These are phyloP conservation scores for Garra rufa DNA, from an alignment of 2,113 vertebrate species.

Conservation along the genomic window DNA sequence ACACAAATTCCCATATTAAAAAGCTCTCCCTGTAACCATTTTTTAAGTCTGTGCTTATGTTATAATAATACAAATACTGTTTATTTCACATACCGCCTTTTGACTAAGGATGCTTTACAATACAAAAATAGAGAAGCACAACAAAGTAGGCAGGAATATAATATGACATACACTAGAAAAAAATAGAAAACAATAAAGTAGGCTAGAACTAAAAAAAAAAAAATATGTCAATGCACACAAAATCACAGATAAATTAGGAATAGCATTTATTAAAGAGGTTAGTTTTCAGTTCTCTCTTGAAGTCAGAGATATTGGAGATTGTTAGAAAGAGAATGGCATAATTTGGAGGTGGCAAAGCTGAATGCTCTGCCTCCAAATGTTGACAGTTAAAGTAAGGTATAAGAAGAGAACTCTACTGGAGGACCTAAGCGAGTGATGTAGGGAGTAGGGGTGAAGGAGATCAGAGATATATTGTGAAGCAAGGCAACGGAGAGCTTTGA, in stretches of 20 bases:
- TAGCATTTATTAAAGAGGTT: background rate
- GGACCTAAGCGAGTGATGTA: background rate
- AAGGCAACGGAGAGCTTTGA: too few species aligned
- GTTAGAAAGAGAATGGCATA: background rate
- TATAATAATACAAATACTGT: background rate
- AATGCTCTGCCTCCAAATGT: background rate
- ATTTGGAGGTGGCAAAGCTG: background rate
- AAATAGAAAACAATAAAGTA: background rate
- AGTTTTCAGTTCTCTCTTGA: background rate
- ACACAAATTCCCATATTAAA: background rate
- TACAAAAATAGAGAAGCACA: background rate
- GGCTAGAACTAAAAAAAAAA: too few species aligned
- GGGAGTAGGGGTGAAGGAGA: background rate
- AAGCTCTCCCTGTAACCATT: background rate
- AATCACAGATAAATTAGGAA: background rate
- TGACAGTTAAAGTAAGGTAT: background rate
- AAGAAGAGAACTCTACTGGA: background rate
- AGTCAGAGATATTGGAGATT: background rate
- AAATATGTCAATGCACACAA: background rate
- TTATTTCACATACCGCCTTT: background rate
- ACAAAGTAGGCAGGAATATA: background rate
- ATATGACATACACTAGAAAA: background rate
- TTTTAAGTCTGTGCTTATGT: too few species aligned
- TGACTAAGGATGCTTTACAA: background rate
- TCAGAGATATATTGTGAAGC: background rate